A percentile compares a stretch with the other conserved stretches of the same genome.
phyloP scores from a whole-genome alignment of 2,888 invertebrate species.

The Acronicta alni region DNA sequence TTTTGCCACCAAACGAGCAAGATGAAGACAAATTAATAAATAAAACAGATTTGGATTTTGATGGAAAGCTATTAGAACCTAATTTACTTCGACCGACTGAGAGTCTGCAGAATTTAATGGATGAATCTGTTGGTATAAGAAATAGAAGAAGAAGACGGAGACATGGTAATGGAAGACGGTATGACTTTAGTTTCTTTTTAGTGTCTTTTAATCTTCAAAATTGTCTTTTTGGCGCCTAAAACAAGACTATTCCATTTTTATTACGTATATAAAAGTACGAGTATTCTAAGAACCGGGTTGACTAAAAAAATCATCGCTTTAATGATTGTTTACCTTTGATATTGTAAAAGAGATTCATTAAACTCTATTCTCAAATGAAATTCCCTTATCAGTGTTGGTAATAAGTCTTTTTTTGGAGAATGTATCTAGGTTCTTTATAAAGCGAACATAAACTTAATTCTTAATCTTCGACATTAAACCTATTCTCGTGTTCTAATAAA shows the following conservation, averaged over 20 bases:
- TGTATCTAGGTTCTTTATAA: neutral
- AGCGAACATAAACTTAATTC: conserved; percentile 17
- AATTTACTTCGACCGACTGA: conserved; percentile 80
- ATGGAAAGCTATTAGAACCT: conserved; percentile 67
- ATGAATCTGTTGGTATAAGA: conserved; percentile 67
- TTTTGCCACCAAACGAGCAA: conserved; percentile 77
- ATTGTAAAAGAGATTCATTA: no score
- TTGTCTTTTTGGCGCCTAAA: neutral
- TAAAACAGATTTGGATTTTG: conserved; percentile 68
- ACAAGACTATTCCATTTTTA: conserved; percentile 9
- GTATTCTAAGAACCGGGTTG: neutral
- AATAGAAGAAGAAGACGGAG: conserved; percentile 74
- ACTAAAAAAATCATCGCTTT: no score
- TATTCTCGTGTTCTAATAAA: conserved; percentile 43
- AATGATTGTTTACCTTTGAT: no score
- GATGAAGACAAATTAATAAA: conserved; percentile 75
- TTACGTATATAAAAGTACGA: conserved; percentile 8
- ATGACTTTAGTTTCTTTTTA: conserved; percentile 55
- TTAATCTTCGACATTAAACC: conserved; percentile 18
- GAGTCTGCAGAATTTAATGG: conserved; percentile 78
- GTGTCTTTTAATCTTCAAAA: no score
- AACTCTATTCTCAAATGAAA: no score
- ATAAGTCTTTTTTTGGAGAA: no score
- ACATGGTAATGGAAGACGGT: conserved; percentile 84
- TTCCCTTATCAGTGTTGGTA: no score